A percentile compares a stretch with the other conserved stretches of the same genome.
Conservation (phyloP, 1,140 invertebrate genomes). For the Drosophila nebulosa region DNA sequence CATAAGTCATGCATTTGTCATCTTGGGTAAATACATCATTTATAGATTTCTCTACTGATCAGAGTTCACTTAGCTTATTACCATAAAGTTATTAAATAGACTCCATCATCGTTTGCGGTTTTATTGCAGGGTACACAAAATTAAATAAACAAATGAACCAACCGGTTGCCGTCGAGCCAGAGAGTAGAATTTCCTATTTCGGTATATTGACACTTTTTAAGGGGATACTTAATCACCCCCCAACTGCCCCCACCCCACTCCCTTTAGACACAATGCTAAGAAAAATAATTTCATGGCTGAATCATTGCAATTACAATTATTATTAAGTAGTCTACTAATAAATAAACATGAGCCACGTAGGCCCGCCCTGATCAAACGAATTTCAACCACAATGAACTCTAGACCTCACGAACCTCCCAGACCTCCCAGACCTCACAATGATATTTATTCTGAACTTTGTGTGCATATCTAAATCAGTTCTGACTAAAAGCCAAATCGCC, state of each 20-base stretch:
- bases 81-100: neutral
- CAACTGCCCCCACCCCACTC: no score
- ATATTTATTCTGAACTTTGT: neutral
- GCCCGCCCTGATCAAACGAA: neutral
- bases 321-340: neutral
- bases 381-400: neutral
- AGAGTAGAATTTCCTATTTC: neutral
- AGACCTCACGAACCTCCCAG: neutral
- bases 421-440: no score
- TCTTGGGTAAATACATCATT: no score
- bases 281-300: neutral
- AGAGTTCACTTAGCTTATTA: neutral
- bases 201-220: neutral
- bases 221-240: neutral
- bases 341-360: neutral
- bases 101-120: neutral
- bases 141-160: neutral
- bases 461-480: neutral
- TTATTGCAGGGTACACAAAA: neutral
- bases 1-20: no score
- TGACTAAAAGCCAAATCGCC: neutral
- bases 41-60: no score
- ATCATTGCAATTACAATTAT: neutral
- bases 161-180: neutral
- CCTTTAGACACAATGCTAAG: no score